These are phyloP conservation scores for Melanostigma gelatinosum DNA, from an alignment of 2,113 vertebrate genomes.

Conservation along the genomic window DNA sequence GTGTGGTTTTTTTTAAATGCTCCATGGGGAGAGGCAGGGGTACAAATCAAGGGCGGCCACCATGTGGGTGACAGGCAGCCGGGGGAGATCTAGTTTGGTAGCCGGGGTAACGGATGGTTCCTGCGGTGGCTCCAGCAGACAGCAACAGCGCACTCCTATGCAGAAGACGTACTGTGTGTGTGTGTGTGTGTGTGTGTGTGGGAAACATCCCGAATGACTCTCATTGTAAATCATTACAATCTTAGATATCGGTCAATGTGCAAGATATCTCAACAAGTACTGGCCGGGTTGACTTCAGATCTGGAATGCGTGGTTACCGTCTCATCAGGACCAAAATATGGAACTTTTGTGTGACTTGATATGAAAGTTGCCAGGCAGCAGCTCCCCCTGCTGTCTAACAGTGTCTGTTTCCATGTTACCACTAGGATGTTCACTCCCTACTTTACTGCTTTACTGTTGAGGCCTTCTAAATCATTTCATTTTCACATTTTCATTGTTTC, in stretches of 20 bases:
- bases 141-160: not conserved
- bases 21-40: slow-evolving; percentile 5
- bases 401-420: not conserved
- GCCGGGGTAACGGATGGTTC: not conserved
- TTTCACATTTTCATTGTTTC: too few species aligned
- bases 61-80: slow-evolving; percentile 29
- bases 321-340: not conserved
- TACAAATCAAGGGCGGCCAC: slow-evolving; percentile 22
- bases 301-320: too few species aligned
- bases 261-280: not conserved
- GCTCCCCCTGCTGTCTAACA: not conserved
- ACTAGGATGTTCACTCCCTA: not conserved
- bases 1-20: slow-evolving; percentile 23
- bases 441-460: not conserved
- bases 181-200: not conserved
- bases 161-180: not conserved
- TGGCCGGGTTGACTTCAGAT: not conserved
- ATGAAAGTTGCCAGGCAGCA: not conserved
- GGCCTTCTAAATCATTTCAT: too few species aligned
- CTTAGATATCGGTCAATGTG: not conserved
- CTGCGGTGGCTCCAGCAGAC: not conserved
- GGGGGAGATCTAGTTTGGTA: not conserved
- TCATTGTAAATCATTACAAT: not conserved
- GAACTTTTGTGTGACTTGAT: not conserved
- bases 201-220: not conserved